phyloP scores from a whole-genome alignment of 2,797 vertebrate genomes.

The Pipistrellus pygmaeus region DNA sequence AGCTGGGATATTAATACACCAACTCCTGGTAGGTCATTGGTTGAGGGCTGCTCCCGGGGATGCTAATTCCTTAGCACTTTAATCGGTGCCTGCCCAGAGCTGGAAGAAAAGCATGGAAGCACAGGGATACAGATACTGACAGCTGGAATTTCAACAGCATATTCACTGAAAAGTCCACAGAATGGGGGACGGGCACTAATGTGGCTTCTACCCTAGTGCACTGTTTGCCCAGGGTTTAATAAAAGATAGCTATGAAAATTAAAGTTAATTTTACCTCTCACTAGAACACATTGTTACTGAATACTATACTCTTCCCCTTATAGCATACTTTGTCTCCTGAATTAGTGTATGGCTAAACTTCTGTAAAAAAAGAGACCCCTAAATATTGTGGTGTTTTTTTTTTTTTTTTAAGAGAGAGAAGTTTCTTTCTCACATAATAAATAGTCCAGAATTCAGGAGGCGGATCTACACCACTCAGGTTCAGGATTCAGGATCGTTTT shows the following conservation, averaged over 20 bases:
- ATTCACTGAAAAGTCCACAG: not conserved
- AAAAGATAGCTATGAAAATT: conserved; percentile 6
- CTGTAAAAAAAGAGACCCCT: not conserved
- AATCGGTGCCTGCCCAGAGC: not conserved
- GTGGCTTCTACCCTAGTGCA: not conserved
- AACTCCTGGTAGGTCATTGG: not conserved
- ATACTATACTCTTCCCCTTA: not conserved
- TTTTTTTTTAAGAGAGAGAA: no score
- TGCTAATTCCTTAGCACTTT: not conserved
- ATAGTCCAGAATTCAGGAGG: not conserved
- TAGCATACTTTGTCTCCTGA: not conserved
- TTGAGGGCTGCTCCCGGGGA: not conserved
- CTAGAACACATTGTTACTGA: not conserved
- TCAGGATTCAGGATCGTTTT: not conserved
- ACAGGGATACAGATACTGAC: not conserved
- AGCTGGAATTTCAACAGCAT: not conserved
- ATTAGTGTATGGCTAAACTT: not conserved
- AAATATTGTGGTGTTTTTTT: not conserved
- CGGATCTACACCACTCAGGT: not conserved
- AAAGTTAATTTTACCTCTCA: not conserved
- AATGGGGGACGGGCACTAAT: not conserved
- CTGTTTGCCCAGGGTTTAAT: not conserved
- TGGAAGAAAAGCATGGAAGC: not conserved
- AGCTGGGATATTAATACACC: not conserved
- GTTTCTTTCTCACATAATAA: not conserved